Evolutionary conservation across 2,888 invertebrate genomes (phyloP).

Genomic region (Torymus aiolomorphi): DNA sequence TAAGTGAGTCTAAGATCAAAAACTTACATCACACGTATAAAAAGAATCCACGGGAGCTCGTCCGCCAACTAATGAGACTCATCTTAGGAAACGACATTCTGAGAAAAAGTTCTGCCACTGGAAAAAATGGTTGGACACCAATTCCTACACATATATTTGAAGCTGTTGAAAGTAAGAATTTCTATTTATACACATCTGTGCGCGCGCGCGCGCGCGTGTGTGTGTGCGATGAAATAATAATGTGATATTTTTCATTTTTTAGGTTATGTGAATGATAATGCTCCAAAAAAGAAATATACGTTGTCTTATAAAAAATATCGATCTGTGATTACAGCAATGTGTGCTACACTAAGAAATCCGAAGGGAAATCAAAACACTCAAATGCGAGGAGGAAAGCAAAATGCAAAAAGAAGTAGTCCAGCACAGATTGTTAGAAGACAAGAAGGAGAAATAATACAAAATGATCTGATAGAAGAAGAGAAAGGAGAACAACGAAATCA

Average conservation of each 20-base stretch:
- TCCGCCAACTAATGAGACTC: not conserved
- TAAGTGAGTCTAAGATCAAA: not conserved
- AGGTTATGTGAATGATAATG: constrained; percentile 7
- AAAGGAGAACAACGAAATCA: too few species aligned
- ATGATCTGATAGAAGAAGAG: too few species aligned
- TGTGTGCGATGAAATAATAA: not conserved
- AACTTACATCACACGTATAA: not conserved
- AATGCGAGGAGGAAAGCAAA: too few species aligned
- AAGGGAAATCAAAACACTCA: not conserved
- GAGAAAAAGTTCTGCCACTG: not conserved
- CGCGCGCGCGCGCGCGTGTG: too few species aligned
- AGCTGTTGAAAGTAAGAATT: constrained; percentile 6
- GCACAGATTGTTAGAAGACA: too few species aligned
- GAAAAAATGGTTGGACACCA: not conserved
- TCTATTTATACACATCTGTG: too few species aligned
- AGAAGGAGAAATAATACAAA: too few species aligned
- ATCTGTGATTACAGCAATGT: not conserved
- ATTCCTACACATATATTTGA: not conserved
- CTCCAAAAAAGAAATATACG: not conserved
- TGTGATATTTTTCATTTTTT: not conserved
- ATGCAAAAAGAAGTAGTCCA: too few species aligned
- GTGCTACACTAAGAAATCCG: too few species aligned
- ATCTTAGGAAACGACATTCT: not conserved
- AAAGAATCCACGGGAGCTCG: not conserved
- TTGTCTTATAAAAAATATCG: not conserved